A percentile compares a stretch with the other conserved stretches of the same genome.
Conservation (phyloP, 64 coral and sea anemone species). For the Stylophora pistillata region DNA sequence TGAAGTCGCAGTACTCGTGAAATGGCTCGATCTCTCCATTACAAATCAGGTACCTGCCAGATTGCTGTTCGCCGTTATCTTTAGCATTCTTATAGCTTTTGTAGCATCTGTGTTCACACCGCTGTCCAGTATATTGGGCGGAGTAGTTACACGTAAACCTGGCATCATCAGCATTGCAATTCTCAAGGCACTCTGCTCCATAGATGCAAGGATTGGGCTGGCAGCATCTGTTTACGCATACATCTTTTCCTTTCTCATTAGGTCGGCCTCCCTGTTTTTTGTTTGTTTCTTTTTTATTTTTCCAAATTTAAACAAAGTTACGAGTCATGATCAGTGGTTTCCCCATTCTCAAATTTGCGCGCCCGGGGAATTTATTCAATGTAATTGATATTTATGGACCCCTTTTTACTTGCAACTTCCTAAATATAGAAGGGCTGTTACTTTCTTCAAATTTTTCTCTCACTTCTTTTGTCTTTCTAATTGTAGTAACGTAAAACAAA, state of each 20-base stretch:
- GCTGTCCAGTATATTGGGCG: not conserved
- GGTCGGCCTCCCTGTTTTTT: not conserved
- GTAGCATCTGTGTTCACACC: not conserved
- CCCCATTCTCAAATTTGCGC: no score
- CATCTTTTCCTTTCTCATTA: not conserved
- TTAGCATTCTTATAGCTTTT: not conserved
- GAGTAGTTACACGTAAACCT: not conserved
- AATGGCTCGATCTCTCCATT: not conserved
- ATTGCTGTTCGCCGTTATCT: not conserved
- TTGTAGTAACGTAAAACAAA: no score
- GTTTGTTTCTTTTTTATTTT: no score
- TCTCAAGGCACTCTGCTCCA: not conserved
- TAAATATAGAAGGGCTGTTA: no score
- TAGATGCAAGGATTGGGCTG: not conserved
- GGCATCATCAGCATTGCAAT: not conserved
- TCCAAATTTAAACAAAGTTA: no score
- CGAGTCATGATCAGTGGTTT: no score
- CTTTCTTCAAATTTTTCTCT: no score
- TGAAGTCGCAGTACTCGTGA: not conserved
- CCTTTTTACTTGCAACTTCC: no score
- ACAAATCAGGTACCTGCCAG: not conserved
- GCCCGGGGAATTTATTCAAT: no score
- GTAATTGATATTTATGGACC: no score
- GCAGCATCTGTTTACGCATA: not conserved
- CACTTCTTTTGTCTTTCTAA: no score